Evolutionary conservation across 1,140 invertebrate genomes (phyloP), one percentile per base, ranked within the genome.

Genomic region (Trissolcus basalis): DNA sequence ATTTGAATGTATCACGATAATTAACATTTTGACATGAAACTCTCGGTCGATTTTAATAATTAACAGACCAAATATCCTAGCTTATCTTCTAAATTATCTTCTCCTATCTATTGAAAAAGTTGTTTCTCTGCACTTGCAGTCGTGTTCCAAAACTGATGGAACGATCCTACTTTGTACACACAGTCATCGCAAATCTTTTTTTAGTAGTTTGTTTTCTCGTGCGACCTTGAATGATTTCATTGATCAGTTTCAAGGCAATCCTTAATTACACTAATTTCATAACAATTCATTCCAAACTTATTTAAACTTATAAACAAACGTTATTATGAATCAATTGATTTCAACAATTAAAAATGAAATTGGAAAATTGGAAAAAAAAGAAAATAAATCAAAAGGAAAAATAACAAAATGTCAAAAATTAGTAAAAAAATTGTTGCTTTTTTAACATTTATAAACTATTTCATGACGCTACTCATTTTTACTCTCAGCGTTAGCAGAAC

Each of bases 181-280:
- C 91, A 92, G 27, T 87, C 88, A 74, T 90, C 88, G 79, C 91
- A 91, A 84, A 92, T 90, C 79, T 90, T 91, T 81, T n/a, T 91
- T 91, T 43, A 91, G 90, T 83, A 92, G 84, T 82, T 90, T 90
- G 70, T 91, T 90, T 73, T 91, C 89, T 79, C 85, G 84, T 8
- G 84, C 84, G 19, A 91, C 87, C 91, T 91, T 16, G 87, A 70
- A 53, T 4, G 51, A 63, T 19, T 16, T 12, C 73, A 11, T 39
- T 39, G n/a, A 39, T 39, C 9, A 39, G 3, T 39, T 39, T 39
- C 9, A 39, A 4, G n/a, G 10, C 33, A 5, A 35, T 35, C 5
- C 33, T 6, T 6, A 35, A 35, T 35, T n/a, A n/a, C n/a, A n/a
- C n/a, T n/a, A n/a, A n/a, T n/a, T n/a, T n/a, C n/a, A 27, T 27